Base-by-base conservation (phyloP, 2,888 invertebrate species). In the Rhabditoides inermis region DNA sequence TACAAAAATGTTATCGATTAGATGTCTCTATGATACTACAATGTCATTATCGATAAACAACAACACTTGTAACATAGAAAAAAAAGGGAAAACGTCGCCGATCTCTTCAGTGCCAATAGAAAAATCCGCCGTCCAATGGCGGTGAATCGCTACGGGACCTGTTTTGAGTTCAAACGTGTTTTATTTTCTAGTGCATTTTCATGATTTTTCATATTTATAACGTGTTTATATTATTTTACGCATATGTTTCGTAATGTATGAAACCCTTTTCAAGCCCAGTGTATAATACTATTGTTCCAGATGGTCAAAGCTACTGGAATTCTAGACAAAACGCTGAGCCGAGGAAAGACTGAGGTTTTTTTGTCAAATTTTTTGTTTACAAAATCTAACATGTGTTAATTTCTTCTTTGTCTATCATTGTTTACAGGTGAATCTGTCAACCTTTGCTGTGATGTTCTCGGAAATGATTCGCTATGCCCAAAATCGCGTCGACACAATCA, bases 381-480 rank as follows among this genome's bases (percentile, higher is more conserved):
- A 32, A 32, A 10, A 32, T 32, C 10, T 12, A 32, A 32, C 10
- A 32, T 32, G 10, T 32, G 35, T 32, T 32, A 15, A 6, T 20
- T 12, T 12, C 36, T 25, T 30, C 4, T 27, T 25, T 6, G 2
- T 42, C 25, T 47, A 20, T 20, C 7, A 45, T 44, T 27, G 25
- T n/a, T 50, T 69, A 47, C 46, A 72, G 68, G 53, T 75, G 28
- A 76, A 70, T 49, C 51, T 76, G 40, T 72, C 75, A 15, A 75
- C 90, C 69, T 95, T 89, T 80, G 91, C 94, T 1, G 82, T 99
- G 45, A 81, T 98, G 52, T 98, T 98, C 79, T 92, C 94, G 22
- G 98, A 99, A 83, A 86, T 95, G 59, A 91, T 98, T 1, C 91
- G 94, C 77, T 98, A 98, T 80, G 90, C 90, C 75, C 94, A 98